Evolutionary conservation across 2,888 invertebrate species (phyloP), one percentile per base, ranked within the genome.

Genomic region (Acronicta psi): DNA sequence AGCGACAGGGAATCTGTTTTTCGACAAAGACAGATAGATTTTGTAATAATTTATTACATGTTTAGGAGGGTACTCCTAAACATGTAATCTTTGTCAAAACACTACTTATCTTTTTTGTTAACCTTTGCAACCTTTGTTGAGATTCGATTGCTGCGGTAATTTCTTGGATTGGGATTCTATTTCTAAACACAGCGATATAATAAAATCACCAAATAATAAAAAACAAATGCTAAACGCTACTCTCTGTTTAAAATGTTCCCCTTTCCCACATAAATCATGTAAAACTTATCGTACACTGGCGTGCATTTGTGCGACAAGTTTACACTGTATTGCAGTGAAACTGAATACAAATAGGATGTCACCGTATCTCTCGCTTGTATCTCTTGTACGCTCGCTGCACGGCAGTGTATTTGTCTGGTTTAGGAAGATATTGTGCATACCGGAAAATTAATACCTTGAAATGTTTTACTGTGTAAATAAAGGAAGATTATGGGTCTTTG

Each of bases 291-390:
- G 54, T 73, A 44, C 55, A 62, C 53, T 43, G 45, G 41, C 50
- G 42, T 34, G 54, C 45, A 59, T 47, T 66, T 60, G 54, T 71
- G 65, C 59, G 41, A 65, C 61, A 68, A 65, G 50, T 46, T 57
- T 65, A 56, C 65, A 62, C 53, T 51, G 67, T 52, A 68, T 55
- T 60, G 71, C 69, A 64, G 62, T 58, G 51, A 70, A 64, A 70
- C 65, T 42, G 73, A 69, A 79, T 79, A 77, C 69, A 72, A 81
- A 80, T 73, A 59, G 62, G 52, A 69, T 45, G 53, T 58, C 61
- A 59, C 50, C 31, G 50, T 60, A 67, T 67, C 64, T 66, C 18
- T 29, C 5, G 34, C 14, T 42, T 37, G 37, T 62, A 46, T 62
- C 53, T 60, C 41, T n/a, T 45, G 42, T 54, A 42, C 17, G 52